Conservation (phyloP, 2,113 vertebrate species). For the Oncorhynchus nerka region DNA sequence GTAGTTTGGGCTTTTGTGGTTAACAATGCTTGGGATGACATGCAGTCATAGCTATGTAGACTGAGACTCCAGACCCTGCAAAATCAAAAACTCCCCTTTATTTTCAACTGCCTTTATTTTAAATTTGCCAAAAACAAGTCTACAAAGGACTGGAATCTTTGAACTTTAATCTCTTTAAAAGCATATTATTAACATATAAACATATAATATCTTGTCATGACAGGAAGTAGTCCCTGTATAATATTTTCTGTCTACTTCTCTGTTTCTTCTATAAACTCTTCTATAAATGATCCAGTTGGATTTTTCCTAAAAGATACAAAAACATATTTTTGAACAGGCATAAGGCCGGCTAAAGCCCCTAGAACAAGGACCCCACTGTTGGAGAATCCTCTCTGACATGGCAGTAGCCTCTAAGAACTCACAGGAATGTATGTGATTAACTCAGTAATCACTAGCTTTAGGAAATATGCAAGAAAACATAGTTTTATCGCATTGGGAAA, state of each 20-base stretch:
- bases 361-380: slow-evolving; percentile 66
- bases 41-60: neutral
- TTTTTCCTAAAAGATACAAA: slow-evolving; percentile 44
- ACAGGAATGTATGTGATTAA: slow-evolving; percentile 74
- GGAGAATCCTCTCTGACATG: slow-evolving; percentile 42
- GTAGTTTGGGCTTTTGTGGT: slow-evolving; percentile 11
- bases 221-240: neutral
- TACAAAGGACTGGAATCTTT: neutral
- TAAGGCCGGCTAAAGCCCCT: slow-evolving; percentile 37
- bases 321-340: slow-evolving; percentile 51
- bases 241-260: slow-evolving; percentile 10
- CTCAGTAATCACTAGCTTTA: slow-evolving; percentile 70
- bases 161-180: neutral
- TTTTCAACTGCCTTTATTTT: slow-evolving; percentile 12
- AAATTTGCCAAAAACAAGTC: neutral
- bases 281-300: slow-evolving; percentile 24
- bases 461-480: slow-evolving; percentile 64
- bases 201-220: neutral
- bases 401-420: slow-evolving; percentile 55
- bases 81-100: neutral
- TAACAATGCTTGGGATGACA: neutral
- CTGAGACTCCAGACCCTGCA: neutral
- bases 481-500: slow-evolving; percentile 61
- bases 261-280: slow-evolving; percentile 41
- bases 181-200: neutral